Conservation (phyloP, 2,888 invertebrate species). For the Yponomeuta cagnagella region DNA sequence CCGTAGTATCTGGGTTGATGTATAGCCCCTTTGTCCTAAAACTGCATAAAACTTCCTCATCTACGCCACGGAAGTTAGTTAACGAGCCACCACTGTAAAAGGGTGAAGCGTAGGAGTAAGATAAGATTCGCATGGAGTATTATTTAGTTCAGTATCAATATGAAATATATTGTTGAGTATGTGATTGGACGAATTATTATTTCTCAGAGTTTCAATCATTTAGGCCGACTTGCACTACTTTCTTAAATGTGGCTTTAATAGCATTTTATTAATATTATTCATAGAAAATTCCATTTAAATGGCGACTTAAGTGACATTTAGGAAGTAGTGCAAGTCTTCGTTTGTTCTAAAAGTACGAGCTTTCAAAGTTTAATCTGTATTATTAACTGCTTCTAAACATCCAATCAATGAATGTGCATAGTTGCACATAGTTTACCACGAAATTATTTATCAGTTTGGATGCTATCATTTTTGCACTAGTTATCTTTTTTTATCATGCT, state of each 20-base stretch:
- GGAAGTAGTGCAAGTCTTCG: too few species aligned
- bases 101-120: slow-evolving; percentile 52
- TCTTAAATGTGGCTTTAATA: too few species aligned
- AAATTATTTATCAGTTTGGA: not conserved
- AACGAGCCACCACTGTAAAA: not conserved
- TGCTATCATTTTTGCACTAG: not conserved
- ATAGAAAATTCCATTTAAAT: too few species aligned
- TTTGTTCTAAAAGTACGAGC: too few species aligned
- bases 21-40: too few species aligned
- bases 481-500: not conserved
- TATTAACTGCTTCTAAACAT: not conserved
- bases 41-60: too few species aligned
- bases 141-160: slow-evolving; percentile 43
- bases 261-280: too few species aligned
- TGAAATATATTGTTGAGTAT: slow-evolving; percentile 31
- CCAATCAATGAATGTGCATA: not conserved
- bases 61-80: too few species aligned
- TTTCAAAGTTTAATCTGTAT: too few species aligned
- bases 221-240: too few species aligned
- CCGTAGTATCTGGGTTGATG: too few species aligned
- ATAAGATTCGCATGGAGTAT: slow-evolving; percentile 42
- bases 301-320: too few species aligned
- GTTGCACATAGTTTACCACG: not conserved
- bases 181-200: not conserved
- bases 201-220: not conserved